phyloP scores from a whole-genome alignment of 2,113 vertebrate genomes.

The human region GRCh38 chr12:116139001-116139500 shows the following conservation, averaged over 20 bases:
- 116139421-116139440: neutral
- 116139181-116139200: neutral
- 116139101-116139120: neutral
- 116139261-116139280: neutral
- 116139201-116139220: constrained; percentile 31
- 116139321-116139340: neutral
- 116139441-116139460: neutral
- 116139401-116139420: neutral
- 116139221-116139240: constrained; percentile 19
- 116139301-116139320: neutral
- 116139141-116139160: neutral
- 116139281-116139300: neutral
- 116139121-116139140: neutral
- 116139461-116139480: neutral
- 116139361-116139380: neutral
- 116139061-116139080: neutral
- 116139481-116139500: neutral
- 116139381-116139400: neutral
- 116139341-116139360: neutral
- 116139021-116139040: neutral
- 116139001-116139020: neutral
- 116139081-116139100: neutral
- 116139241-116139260: neutral
- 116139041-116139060: neutral
- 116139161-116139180: neutral